Evolutionary conservation across 2,888 invertebrate genomes (phyloP).

Genomic region (Lacanobia wlatinum): DNA sequence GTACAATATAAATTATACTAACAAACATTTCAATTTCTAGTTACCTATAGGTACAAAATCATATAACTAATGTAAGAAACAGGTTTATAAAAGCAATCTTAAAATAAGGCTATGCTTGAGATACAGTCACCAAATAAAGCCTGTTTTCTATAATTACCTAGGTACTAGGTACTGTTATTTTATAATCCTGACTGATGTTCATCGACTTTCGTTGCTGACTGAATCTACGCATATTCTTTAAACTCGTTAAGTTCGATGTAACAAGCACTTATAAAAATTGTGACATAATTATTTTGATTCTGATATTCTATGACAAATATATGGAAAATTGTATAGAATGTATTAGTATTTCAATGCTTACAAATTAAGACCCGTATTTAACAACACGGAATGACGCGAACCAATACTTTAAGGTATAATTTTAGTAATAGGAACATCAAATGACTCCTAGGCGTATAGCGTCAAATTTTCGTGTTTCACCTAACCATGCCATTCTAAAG

Average conservation of each 20-base stretch:
- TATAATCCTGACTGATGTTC: too few species aligned
- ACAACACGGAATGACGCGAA: constrained; percentile 7
- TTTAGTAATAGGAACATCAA: constrained; percentile 29
- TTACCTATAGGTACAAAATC: not conserved
- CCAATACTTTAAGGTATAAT: constrained; percentile 3
- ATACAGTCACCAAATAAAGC: constrained; percentile 19
- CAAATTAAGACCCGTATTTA: constrained; percentile 39
- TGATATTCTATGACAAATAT: not conserved
- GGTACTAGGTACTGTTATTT: too few species aligned
- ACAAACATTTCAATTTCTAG: constrained; percentile 10
- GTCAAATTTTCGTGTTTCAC: constrained; percentile 19
- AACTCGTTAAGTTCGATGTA: not conserved
- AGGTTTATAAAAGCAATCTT: constrained; percentile 6
- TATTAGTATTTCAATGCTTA: constrained; percentile 14
- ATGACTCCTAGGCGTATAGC: constrained; percentile 1
- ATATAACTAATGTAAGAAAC: constrained; percentile 15
- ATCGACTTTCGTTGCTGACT: constrained; percentile 1
- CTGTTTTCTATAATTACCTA: not conserved
- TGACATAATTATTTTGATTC: constrained; percentile 24
- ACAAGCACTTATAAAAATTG: constrained; percentile 16
- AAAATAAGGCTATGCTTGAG: constrained; percentile 5
- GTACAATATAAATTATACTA: not conserved
- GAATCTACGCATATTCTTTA: constrained; percentile 2
- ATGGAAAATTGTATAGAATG: constrained; percentile 16
- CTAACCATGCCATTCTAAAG: not conserved